A percentile compares a stretch with the other conserved stretches of the same genome.
Evolutionary conservation across 2,888 invertebrate genomes (phyloP).

Genomic region (Clepsis dumicolana): DNA sequence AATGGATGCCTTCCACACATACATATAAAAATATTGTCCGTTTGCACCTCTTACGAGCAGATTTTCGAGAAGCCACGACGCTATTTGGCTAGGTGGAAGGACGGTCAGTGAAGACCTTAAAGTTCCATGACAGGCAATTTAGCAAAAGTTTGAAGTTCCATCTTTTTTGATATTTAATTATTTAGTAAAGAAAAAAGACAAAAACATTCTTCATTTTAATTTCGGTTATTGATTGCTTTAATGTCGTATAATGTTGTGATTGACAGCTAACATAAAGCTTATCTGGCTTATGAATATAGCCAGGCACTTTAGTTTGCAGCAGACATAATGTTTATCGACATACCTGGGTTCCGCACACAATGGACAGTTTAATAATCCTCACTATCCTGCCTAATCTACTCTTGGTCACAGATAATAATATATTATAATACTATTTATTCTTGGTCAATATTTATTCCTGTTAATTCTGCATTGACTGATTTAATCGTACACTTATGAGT

Average conservation of each 20-base stretch:
- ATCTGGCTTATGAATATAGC: constrained; percentile 7
- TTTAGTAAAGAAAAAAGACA: background rate
- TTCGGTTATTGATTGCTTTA: constrained; percentile 24
- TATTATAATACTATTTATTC: too few relatives aligned
- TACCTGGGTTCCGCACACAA: constrained; percentile 1
- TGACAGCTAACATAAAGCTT: constrained; percentile 32
- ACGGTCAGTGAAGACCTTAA: too few relatives aligned
- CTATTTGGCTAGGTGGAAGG: too few relatives aligned
- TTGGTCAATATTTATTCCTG: background rate
- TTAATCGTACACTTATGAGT: too few relatives aligned
- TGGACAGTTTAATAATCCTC: background rate
- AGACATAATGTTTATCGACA: background rate
- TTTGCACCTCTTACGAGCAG: too few relatives aligned
- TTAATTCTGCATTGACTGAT: background rate
- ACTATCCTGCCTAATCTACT: background rate
- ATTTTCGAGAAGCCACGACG: too few relatives aligned
- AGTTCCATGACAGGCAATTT: too few relatives aligned
- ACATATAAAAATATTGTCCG: too few relatives aligned
- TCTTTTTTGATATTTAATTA: background rate
- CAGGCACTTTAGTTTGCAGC: background rate
- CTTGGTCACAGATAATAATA: too few relatives aligned
- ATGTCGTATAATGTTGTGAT: constrained; percentile 14
- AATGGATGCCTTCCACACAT: too few relatives aligned
- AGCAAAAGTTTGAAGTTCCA: background rate
- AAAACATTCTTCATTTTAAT: background rate